These are phyloP conservation scores for Gallinago nigripennis DNA, from an alignment of 2,797 vertebrate genomes.

Conservation along the genomic window DNA sequence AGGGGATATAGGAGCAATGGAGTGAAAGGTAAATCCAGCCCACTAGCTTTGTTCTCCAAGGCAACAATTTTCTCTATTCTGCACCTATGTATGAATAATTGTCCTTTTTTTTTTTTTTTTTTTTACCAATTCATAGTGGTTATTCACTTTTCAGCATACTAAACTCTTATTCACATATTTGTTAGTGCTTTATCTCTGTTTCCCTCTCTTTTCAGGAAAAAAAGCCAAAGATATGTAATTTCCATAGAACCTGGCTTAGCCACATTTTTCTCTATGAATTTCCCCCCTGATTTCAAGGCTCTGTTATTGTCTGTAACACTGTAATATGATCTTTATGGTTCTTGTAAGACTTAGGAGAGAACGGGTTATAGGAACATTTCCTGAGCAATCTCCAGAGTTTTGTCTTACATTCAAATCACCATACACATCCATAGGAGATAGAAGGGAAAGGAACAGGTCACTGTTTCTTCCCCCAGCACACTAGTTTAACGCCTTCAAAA, in stretches of 20 bases:
- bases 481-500: not conserved
- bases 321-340: not conserved
- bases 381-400: not conserved
- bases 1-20: not conserved
- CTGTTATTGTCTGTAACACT: not conserved
- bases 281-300: slow-evolving; percentile 8
- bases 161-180: not conserved
- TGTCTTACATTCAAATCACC: slow-evolving; percentile 8
- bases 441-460: not conserved
- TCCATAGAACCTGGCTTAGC: not conserved
- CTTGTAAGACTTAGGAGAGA: not conserved
- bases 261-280: not conserved
- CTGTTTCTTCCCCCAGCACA: not conserved
- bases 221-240: not conserved
- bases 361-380: slow-evolving; percentile 13
- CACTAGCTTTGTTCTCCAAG: not conserved
- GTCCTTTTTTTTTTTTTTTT: not conserved
- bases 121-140: not conserved
- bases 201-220: not conserved
- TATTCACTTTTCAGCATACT: not conserved
- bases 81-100: not conserved
- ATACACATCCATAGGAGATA: not conserved
- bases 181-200: not conserved
- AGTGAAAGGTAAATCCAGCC: not conserved
- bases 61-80: not conserved